Base-by-base conservation (phyloP, 2,113 vertebrate genomes). In the Brienomyrus longianalis region DNA sequence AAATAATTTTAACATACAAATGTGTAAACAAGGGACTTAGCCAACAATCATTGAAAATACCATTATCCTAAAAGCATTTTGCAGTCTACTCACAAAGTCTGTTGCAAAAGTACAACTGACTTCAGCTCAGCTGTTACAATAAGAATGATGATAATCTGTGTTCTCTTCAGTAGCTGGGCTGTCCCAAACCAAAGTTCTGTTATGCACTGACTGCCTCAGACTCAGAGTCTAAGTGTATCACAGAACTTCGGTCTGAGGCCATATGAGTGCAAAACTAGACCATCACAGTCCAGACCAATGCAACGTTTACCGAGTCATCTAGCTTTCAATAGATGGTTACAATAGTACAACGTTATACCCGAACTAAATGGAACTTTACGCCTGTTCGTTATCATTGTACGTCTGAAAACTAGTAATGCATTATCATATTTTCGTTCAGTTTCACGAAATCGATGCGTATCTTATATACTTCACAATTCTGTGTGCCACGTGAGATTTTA, bases 211-310 rank as follows among this genome's bases (percentile, higher is more conserved):
- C 96, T 95, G 91, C 94, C 93, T 94, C 93, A 94, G 91, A 96
- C 93, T 92, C 93, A 96, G 94, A 96, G 96, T 95, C 96, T 91
- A 93, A 97, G 96, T 97, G 96, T 96, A 96, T 96, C 96, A 97
- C 96, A 97, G 96, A 97, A 97, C 96, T 97, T 97, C 80, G 93
- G 94, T 95, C 94, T 89, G 85, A 83, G 80, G 23, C 45, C 51
- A 62, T 54, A 70, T 83, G 13, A 43, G 15, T 47, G 43, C 43
- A 86, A 66, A 27, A 15, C 23, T 19, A 27, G 86, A 27, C 50
- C 23, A 52, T 23, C n/a, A 80, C 62, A n/a, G 54, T 52, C 43
- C 11, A 50, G 43, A 45, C 83, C 17, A 27, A 66, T 66, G 62
- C 62, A 66, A 9, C 62, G 3, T 13, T 66, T 31, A 66, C 62